Conservation (phyloP, 2,797 vertebrate genomes). For the Hemitrygon akajei region DNA sequence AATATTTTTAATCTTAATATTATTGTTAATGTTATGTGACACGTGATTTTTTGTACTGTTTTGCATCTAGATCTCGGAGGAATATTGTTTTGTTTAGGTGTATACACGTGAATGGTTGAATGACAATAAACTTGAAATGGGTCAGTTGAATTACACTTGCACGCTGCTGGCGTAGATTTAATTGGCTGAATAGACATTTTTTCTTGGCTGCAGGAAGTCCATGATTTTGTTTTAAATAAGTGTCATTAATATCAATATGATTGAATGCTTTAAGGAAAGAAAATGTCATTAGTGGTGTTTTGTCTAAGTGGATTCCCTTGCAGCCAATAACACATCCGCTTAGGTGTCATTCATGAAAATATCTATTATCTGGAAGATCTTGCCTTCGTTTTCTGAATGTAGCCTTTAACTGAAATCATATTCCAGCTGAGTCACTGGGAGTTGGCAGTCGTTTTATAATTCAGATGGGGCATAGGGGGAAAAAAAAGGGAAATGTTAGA, state of each 20-base stretch:
- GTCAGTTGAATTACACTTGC: no score
- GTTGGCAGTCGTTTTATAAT: neutral
- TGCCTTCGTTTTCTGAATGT: neutral
- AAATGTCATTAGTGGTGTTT: neutral
- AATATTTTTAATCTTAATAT: no score
- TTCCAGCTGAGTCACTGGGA: neutral
- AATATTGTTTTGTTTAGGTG: no score
- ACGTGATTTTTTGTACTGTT: no score
- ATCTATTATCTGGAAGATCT: neutral
- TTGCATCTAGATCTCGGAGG: no score
- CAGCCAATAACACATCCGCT: neutral
- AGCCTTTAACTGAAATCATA: neutral
- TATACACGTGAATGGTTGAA: no score
- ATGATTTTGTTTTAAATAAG: no score
- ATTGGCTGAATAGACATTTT: no score
- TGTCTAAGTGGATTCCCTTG: neutral
- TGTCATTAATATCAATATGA: neutral
- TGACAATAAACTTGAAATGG: no score
- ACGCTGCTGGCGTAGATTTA: no score
- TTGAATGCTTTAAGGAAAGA: neutral
- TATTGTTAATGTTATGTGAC: no score
- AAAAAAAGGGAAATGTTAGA: neutral
- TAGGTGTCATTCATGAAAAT: neutral
- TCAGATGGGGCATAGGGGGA: neutral
- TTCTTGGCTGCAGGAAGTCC: no score